Evolutionary conservation across 2,888 invertebrate species (phyloP), one percentile per base, ranked within the genome.

Genomic region (Drosophila maculinotata): DNA sequence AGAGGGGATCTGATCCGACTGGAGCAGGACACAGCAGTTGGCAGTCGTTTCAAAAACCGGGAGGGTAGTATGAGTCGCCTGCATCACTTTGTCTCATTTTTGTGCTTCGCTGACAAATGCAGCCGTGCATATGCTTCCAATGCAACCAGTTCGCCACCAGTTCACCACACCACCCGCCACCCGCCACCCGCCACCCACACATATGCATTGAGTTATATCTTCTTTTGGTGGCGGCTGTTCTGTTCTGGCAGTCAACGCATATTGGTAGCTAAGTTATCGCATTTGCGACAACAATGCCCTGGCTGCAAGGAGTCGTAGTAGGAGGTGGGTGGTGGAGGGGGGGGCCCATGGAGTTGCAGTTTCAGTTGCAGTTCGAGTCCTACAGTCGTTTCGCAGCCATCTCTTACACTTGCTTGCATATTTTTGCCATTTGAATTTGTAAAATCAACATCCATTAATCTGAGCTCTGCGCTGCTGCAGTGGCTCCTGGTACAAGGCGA

Each of bases 71-170:
- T 38, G 39, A 65, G 71, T 69, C 65, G 79, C 60, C 69, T 68
- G 76, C 85, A 70, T 82, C 85, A 84, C 85, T 84, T 84, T 84
- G 83, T 84, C 83, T 84, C 83, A 87, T 87, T 84, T 83, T 84
- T 84, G 83, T 84, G 83, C 83, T 87, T 73, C 87, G 87, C 83
- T 84, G 83, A 84, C 83, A 84, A 87, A 87, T 85, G 87, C 83
- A 84, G 87, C 87, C 83, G 83, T 87, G 83, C 83, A 84, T 84
- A 84, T 84, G 83, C 76, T 76, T 17, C 66, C 57, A 62, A 57
- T 66, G 59, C 69, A 47, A 42, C 36, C 49, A 36, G 25, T 39
- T 30, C 20, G 14, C 25, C 33, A 20, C 51, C 41, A n/a, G n/a
- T n/a, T n/a, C 45, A 59, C 56, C 33, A 36, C 36, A 38, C 69